These are phyloP conservation scores for Callionymus lyra DNA, from an alignment of 2,113 vertebrate genomes.

Conservation along the genomic window DNA sequence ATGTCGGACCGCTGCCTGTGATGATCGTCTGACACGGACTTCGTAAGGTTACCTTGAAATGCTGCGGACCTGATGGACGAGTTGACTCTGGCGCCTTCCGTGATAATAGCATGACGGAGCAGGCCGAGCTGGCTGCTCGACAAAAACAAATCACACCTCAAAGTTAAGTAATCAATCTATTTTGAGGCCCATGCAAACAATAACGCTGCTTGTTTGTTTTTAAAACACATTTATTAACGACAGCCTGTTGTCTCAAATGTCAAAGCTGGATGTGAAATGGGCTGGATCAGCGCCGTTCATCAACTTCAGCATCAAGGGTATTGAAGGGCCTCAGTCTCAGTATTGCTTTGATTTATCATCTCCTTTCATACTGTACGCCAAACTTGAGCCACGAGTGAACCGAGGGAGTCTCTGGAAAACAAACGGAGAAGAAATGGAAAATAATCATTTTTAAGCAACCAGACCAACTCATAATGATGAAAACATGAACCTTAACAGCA, in stretches of 20 bases:
- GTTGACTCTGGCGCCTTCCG: conserved; percentile 32
- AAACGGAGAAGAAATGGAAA: no score
- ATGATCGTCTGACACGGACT: conserved; percentile 29
- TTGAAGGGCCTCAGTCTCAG: conserved; percentile 13
- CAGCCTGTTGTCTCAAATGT: conserved; percentile 28
- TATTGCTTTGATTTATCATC: no score
- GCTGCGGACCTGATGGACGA: conserved; percentile 39
- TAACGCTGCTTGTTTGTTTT: conserved; percentile 40
- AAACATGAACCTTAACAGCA: no score
- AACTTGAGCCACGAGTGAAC: no score
- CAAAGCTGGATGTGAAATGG: conserved; percentile 23
- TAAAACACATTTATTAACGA: conserved; percentile 30
- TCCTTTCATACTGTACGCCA: no score
- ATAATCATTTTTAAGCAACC: no score
- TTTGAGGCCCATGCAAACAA: conserved; percentile 34
- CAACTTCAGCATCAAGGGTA: conserved; percentile 36
- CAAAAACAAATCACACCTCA: conserved; percentile 25
- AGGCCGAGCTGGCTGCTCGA: conserved; percentile 1
- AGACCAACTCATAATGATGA: no score
- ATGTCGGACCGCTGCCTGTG: conserved; percentile 10
- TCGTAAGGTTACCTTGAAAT: conserved; percentile 47
- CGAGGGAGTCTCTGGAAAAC: no score
- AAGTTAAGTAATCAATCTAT: conserved; percentile 31
- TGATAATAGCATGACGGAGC: conserved; percentile 14
- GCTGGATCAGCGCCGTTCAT: conserved; percentile 24